phyloP scores from a whole-genome alignment of 2,888 invertebrate species.

The Himalopsyche japonica region DNA sequence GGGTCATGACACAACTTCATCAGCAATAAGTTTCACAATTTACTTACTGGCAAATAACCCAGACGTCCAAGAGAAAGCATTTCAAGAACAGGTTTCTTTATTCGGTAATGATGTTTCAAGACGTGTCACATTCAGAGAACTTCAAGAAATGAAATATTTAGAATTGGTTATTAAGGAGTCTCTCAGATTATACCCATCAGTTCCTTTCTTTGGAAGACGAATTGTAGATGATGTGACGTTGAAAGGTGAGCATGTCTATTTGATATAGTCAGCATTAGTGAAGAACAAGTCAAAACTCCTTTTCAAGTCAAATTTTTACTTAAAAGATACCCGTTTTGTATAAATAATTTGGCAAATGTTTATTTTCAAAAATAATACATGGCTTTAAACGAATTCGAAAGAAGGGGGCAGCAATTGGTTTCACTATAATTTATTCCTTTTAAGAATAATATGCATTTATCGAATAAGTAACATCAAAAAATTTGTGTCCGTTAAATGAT shows the following conservation, averaged over 20 bases:
- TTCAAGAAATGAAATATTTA: constrained; percentile 39
- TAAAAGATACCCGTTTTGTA: too few species aligned
- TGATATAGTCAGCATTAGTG: too few species aligned
- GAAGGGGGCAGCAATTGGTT: too few species aligned
- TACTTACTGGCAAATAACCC: constrained; percentile 51
- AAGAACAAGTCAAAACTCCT: too few species aligned
- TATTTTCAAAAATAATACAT: too few species aligned
- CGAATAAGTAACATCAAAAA: too few species aligned
- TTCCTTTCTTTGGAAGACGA: constrained; percentile 42
- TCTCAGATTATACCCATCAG: constrained; percentile 43
- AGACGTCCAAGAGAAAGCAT: constrained; percentile 47
- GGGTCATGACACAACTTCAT: constrained; percentile 57
- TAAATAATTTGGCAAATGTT: too few species aligned
- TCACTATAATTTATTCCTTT: too few species aligned
- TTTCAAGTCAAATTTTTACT: too few species aligned
- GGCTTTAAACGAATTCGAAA: too few species aligned
- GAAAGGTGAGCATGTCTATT: constrained; percentile 13
- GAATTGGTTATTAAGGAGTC: constrained; percentile 44
- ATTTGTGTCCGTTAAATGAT: too few species aligned
- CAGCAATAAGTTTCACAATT: constrained; percentile 52
- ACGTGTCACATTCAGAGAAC: constrained; percentile 34
- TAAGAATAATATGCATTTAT: too few species aligned
- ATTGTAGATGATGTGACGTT: constrained; percentile 41
- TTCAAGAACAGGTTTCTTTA: constrained; percentile 19
- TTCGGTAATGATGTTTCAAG: constrained; percentile 16